A percentile compares a stretch with the other conserved stretches of the same genome.
phyloP scores from a whole-genome alignment of 2,888 invertebrate species.

The Pristionchus exspectatus region DNA sequence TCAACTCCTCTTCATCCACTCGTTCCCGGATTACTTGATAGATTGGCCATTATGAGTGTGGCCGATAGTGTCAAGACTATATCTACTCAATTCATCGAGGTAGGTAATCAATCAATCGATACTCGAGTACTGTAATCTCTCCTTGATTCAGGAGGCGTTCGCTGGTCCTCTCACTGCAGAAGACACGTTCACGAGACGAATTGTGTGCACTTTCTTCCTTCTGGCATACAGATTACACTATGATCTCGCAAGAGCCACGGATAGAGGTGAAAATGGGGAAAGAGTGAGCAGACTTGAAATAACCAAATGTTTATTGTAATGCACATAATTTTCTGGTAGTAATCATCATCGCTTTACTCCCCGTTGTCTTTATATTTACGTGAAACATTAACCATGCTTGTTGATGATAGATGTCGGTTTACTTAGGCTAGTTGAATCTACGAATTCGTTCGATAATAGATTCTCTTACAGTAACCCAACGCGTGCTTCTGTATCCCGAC shows the following conservation, averaged over 20 bases:
- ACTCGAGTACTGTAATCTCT: background rate
- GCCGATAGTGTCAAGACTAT: conserved; percentile 23
- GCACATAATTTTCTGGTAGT: too few species aligned
- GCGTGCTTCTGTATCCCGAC: conserved; percentile 54
- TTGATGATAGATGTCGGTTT: background rate
- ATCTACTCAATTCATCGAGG: conserved; percentile 37
- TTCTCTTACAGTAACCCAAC: conserved; percentile 43
- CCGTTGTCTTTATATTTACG: too few species aligned
- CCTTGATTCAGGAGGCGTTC: conserved; percentile 45
- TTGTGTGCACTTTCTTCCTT: conserved; percentile 49
- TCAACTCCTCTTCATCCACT: conserved; percentile 57
- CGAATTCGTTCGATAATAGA: background rate
- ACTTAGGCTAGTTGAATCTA: too few species aligned
- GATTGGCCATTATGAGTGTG: conserved; percentile 56
- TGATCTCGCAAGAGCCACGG: conserved; percentile 34
- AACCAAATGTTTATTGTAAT: background rate
- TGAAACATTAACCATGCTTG: too few species aligned
- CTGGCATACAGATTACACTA: conserved; percentile 45
- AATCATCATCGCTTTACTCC: background rate
- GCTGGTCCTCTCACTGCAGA: conserved; percentile 17
- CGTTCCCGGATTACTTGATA: conserved; percentile 56
- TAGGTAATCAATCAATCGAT: background rate
- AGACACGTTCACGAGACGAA: conserved; percentile 3
- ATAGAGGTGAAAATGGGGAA: background rate
- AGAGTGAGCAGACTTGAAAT: background rate